phyloP scores from a whole-genome alignment of 2,113 vertebrate species.

The Mormyrus iriodes region DNA sequence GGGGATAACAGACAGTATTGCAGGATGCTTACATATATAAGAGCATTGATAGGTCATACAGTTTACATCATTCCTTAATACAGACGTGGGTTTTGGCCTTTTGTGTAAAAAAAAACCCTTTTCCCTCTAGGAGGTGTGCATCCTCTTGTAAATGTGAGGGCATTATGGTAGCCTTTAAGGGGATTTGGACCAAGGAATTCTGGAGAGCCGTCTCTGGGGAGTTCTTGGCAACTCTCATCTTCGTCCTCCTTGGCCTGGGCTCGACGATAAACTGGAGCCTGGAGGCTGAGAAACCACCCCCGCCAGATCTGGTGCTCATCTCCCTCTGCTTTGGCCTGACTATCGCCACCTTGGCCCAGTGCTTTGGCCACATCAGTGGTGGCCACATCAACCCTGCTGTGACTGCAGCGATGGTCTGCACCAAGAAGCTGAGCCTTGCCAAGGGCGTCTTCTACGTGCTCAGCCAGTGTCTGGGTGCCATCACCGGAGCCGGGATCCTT shows the following conservation, averaged over 20 bases:
- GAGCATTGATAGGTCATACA: neutral
- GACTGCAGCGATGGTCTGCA: conserved; percentile 85
- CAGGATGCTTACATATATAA: neutral
- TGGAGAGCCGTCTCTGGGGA: conserved; percentile 89
- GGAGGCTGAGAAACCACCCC: conserved; percentile 64
- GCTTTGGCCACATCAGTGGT: conserved; percentile 91
- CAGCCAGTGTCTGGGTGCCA: conserved; percentile 86
- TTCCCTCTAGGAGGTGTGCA: conserved; percentile 64
- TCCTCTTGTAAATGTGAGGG: conserved; percentile 63
- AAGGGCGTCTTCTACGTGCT: conserved; percentile 83
- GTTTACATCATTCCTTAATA: neutral
- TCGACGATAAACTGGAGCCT: conserved; percentile 88
- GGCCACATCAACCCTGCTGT: conserved; percentile 93
- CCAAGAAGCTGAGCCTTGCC: conserved; percentile 82
- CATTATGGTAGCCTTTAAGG: conserved; percentile 89
- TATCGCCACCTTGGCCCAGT: conserved; percentile 92
- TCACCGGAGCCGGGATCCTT: conserved; percentile 78
- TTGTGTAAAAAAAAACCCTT: neutral
- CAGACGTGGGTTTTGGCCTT: neutral
- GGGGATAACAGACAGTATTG: neutral
- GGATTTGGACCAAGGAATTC: conserved; percentile 91
- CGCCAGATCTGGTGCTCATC: conserved; percentile 83
- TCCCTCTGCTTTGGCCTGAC: conserved; percentile 91
- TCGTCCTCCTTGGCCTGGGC: conserved; percentile 84
- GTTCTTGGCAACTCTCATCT: conserved; percentile 85